Percentiles rank a stretch among this genome's conserved stretches.
Evolutionary conservation across 2,113 vertebrate species (phyloP).

Genomic region (Forbesichthys papilliferus): DNA sequence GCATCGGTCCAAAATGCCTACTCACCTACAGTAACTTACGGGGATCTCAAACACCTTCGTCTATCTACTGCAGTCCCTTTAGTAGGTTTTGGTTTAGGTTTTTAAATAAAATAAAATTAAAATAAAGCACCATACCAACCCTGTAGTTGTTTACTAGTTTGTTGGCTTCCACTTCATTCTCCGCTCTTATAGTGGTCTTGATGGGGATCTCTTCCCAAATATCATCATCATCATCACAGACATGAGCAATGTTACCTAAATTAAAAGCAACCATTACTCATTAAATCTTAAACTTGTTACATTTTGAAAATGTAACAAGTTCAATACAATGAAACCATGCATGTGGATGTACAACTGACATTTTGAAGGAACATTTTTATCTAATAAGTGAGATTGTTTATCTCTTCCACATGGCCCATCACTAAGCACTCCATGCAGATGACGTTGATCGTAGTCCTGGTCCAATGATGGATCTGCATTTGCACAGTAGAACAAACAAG

Average conservation of each 20-base stretch:
- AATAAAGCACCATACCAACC: constrained; percentile 47
- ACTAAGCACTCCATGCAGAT: constrained; percentile 59
- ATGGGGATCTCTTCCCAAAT: constrained; percentile 67
- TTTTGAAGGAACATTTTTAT: constrained; percentile 40
- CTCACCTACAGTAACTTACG: too few species aligned
- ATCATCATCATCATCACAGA: constrained; percentile 54
- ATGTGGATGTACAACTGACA: constrained; percentile 56
- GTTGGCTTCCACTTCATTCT: constrained; percentile 84
- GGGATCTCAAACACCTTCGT: too few species aligned
- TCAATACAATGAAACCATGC: constrained; percentile 16
- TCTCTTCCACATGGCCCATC: constrained; percentile 57
- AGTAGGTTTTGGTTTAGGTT: not conserved
- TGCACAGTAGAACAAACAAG: constrained; percentile 11
- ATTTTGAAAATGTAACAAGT: not conserved
- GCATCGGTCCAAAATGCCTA: too few species aligned
- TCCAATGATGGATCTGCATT: constrained; percentile 64
- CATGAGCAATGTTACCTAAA: constrained; percentile 50
- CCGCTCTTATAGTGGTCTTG: constrained; percentile 79
- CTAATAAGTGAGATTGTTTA: constrained; percentile 47
- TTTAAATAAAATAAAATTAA: not conserved
- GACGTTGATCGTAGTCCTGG: constrained; percentile 26
- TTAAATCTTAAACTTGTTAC: not conserved
- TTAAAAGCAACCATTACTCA: not conserved
- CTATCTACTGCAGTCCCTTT: too few species aligned
- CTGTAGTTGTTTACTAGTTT: constrained; percentile 87